Conservation (phyloP, 2,797 vertebrate genomes). For the Ctenosaura bakeri region DNA sequence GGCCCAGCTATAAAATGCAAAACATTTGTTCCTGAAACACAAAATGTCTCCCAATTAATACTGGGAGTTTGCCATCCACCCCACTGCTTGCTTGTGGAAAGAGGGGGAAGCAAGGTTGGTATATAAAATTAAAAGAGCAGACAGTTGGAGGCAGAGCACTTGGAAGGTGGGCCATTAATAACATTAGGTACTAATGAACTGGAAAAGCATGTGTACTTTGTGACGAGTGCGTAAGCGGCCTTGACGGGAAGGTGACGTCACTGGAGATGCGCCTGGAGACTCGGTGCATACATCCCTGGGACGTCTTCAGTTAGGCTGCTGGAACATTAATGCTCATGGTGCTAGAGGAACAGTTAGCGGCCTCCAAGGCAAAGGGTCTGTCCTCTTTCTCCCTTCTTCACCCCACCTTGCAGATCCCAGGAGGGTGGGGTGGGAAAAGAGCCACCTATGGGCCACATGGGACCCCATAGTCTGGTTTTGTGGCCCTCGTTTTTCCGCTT, state of each 20-base stretch:
- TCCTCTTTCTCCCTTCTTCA: neutral
- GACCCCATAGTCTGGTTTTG: too few relatives aligned
- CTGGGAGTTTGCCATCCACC: slow-evolving; percentile 37
- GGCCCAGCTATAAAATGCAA: slow-evolving; percentile 39
- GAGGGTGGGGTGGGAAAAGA: neutral
- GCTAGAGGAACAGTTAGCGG: neutral
- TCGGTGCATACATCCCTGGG: neutral
- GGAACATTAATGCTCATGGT: neutral
- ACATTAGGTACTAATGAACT: slow-evolving; percentile 67
- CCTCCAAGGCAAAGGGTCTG: neutral
- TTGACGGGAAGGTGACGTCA: slow-evolving; percentile 26
- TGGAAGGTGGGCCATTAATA: slow-evolving; percentile 71
- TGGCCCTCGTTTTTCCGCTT: too few relatives aligned
- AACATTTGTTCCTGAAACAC: neutral
- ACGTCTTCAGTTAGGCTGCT: neutral
- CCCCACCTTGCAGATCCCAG: neutral
- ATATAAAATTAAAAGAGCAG: slow-evolving; percentile 60
- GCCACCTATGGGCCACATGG: neutral
- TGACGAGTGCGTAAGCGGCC: slow-evolving; percentile 43
- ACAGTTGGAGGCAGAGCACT: slow-evolving; percentile 35
- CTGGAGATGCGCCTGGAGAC: neutral
- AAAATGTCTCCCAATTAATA: slow-evolving; percentile 41
- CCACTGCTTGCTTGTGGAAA: neutral
- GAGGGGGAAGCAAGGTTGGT: neutral
- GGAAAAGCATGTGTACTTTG: slow-evolving; percentile 46